Conservation (phyloP, 2,113 vertebrate genomes). For the Tragulus kanchil region DNA sequence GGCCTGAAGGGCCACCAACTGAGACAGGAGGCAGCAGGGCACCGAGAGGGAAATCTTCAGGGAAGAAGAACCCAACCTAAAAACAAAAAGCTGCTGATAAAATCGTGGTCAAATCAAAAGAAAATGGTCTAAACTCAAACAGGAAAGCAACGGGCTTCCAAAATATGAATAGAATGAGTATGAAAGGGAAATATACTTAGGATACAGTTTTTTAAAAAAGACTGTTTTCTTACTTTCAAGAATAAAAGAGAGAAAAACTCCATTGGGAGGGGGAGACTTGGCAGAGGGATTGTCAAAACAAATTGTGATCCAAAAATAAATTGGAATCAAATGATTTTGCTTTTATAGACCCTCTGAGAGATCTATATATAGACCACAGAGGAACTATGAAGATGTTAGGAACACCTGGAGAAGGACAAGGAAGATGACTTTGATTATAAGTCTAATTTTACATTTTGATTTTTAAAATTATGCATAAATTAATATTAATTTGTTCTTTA, state of each 20-base stretch:
- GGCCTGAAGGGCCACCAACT: neutral
- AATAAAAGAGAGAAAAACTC: neutral
- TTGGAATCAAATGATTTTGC: neutral
- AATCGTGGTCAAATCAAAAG: neutral
- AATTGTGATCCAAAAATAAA: neutral
- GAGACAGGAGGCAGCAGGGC: neutral
- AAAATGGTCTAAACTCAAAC: neutral
- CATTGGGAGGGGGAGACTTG: neutral
- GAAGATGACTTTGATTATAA: neutral
- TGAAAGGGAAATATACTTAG: neutral
- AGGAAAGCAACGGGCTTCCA: neutral
- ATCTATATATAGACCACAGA: neutral
- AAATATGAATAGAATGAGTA: neutral
- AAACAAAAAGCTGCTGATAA: neutral
- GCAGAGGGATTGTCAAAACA: neutral
- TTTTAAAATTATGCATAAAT: neutral
- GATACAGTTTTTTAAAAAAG: neutral
- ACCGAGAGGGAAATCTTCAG: neutral
- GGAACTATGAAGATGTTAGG: neutral
- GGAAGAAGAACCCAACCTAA: neutral
- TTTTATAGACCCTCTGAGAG: neutral
- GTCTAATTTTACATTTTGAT: neutral
- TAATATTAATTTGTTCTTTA: neutral
- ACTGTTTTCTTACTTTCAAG: neutral
- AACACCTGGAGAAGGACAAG: neutral